Evolutionary conservation across 2,888 invertebrate genomes (phyloP), one percentile per base, ranked within the genome.

Genomic region (Andrena minutula): DNA sequence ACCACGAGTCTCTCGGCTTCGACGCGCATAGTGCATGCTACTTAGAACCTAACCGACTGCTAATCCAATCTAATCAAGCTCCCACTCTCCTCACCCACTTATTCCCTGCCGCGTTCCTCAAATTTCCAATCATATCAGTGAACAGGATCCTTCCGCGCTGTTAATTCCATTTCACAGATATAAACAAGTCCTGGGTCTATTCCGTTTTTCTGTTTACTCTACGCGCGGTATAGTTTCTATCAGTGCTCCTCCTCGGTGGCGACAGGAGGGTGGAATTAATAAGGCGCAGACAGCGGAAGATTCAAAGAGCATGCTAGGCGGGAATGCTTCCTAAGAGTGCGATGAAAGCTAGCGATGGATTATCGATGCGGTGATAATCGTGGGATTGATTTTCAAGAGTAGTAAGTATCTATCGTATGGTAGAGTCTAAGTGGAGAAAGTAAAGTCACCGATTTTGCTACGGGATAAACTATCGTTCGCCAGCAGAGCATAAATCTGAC

Each of bases 191-290:
- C n/a, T 56, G 60, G 12, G 58, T 47, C 35, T 16, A 53, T 69
- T 70, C 30, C 53, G 12, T 2, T 3, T 41, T 3, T 41, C 64
- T 71, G 41, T 88, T 88, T 88, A 86, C 73, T 78, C 81, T 81
- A 79, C 63, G 72, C 74, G 61, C 79, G 75, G 75, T 79, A 75
- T 53, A 65, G 81, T 70, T 68, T 68, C 76, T 73, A 75, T 76
- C 64, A 68, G 20, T 71, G 75, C 32, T 35, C 32, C 51, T 75
- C 28, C 30, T 32, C 65, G 73, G 41, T 51, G 78, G 76, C 75
- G 88, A 88, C 76, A 80, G 63, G 66, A 76, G 74, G 75, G 68
- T 16, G 26, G 69, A 70, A 85, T 83, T 75, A 81, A 82, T 85
- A 75, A 75, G 53, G 8, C 74, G 78, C 65, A 65, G 78, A 86